Conservation (phyloP, 2,113 vertebrate species). For the Pterocles orientalis region DNA sequence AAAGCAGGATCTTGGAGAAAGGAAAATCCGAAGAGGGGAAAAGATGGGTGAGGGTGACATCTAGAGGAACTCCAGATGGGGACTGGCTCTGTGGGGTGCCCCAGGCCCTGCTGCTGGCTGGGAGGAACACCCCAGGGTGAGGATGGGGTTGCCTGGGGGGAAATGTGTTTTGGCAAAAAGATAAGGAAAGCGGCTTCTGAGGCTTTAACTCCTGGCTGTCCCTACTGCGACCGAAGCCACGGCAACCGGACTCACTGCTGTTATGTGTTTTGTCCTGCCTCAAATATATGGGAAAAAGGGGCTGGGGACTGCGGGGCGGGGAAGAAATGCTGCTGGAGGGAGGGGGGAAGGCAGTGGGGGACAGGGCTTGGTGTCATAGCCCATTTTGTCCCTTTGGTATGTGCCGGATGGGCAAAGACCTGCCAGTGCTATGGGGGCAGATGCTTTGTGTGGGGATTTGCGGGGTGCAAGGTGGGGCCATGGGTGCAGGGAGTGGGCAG, state of each 20-base stretch:
- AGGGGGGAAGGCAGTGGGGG: fast-evolving
- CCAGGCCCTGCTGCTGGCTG: neutral
- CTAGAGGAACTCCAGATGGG: neutral
- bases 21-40: neutral
- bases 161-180: neutral
- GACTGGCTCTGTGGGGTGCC: neutral
- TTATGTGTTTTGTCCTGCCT: neutral
- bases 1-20: constrained; percentile 39
- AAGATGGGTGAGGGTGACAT: constrained; percentile 17
- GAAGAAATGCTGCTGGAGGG: neutral
- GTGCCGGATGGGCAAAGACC: neutral
- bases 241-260: neutral
- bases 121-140: neutral
- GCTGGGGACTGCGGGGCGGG: neutral
- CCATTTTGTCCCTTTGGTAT: neutral
- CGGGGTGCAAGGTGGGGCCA: no score
- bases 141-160: neutral
- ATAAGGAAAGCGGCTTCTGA: neutral
- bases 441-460: neutral
- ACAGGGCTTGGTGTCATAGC: neutral
- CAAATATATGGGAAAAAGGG: neutral
- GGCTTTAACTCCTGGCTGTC: neutral
- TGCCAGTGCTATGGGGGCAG: fast-evolving
- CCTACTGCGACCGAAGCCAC: neutral
- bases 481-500: fast-evolving